phyloP scores from a whole-genome alignment of 2,113 vertebrate genomes.

The Gambusia holbrooki region DNA sequence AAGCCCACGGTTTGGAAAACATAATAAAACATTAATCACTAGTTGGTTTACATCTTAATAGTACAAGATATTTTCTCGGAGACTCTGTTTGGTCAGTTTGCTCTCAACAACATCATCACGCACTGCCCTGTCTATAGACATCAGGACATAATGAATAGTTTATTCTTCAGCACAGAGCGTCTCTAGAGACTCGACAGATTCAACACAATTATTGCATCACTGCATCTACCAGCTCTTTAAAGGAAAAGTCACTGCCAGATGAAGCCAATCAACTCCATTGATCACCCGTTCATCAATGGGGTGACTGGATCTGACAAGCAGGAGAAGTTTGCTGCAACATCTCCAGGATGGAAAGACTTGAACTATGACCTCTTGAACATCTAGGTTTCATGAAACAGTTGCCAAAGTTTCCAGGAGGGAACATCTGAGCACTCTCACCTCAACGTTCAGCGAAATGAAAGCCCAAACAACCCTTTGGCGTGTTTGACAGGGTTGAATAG shows the following conservation, averaged over 20 bases:
- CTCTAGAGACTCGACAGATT: not conserved
- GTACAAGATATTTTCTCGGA: not conserved
- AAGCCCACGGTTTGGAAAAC: slow-evolving; percentile 7
- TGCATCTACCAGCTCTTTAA: not conserved
- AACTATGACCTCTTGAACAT: not conserved
- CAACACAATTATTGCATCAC: not conserved
- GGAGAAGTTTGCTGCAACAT: not conserved
- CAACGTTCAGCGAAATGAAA: no score
- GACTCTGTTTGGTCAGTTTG: not conserved
- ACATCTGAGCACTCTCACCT: no score
- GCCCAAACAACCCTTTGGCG: no score
- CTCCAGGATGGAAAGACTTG: not conserved
- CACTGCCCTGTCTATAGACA: not conserved
- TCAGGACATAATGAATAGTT: not conserved
- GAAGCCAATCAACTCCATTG: no score
- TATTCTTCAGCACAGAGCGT: not conserved
- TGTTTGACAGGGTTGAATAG: no score
- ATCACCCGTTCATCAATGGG: not conserved
- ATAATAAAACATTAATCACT: slow-evolving; percentile 13
- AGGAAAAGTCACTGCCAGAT: not conserved
- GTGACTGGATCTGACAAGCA: not conserved
- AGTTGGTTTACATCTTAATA: not conserved
- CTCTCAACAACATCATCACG: not conserved
- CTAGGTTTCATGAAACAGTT: no score
- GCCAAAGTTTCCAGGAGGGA: no score